These are phyloP conservation scores for Zophobas atratus DNA, from an alignment of 1,140 invertebrate species.

Conservation along the genomic window DNA sequence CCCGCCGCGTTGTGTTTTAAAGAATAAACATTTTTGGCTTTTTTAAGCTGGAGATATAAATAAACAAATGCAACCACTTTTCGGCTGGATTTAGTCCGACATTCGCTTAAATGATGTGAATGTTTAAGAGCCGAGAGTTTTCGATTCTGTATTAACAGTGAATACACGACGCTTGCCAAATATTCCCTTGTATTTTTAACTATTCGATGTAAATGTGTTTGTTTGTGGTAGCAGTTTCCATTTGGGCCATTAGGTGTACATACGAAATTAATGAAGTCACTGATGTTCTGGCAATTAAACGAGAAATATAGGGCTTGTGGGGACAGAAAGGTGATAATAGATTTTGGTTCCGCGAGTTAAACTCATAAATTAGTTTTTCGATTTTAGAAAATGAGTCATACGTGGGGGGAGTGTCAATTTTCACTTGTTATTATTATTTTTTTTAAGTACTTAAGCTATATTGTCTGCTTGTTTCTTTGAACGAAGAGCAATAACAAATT, in stretches of 20 bases:
- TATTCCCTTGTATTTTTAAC: slow-evolving; percentile 35
- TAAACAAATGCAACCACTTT: not conserved
- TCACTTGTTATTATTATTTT: too few relatives aligned
- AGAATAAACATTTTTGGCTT: too few relatives aligned
- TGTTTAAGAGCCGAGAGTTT: slow-evolving; percentile 12
- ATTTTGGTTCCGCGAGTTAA: slow-evolving; percentile 7
- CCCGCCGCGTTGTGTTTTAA: not conserved
- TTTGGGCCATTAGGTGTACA: slow-evolving; percentile 9
- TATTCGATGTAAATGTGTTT: slow-evolving; percentile 22
- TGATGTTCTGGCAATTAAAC: slow-evolving; percentile 31
- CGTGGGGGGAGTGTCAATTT: too few relatives aligned
- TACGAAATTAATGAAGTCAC: slow-evolving; percentile 23
- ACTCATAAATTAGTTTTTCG: not conserved
- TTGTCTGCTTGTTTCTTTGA: too few relatives aligned
- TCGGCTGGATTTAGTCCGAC: not conserved
- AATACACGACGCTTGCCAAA: slow-evolving; percentile 31
- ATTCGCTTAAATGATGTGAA: not conserved
- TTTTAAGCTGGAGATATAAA: not conserved
- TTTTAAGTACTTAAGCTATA: too few relatives aligned
- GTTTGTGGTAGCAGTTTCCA: slow-evolving; percentile 7
- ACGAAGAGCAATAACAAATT: too few relatives aligned
- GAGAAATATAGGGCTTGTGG: not conserved
- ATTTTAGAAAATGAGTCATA: not conserved
- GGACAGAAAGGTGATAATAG: not conserved
- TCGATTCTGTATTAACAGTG: slow-evolving; percentile 26